Evolutionary conservation across 2,888 invertebrate genomes (phyloP).

Genomic region (Lepidochrysops patricia): DNA sequence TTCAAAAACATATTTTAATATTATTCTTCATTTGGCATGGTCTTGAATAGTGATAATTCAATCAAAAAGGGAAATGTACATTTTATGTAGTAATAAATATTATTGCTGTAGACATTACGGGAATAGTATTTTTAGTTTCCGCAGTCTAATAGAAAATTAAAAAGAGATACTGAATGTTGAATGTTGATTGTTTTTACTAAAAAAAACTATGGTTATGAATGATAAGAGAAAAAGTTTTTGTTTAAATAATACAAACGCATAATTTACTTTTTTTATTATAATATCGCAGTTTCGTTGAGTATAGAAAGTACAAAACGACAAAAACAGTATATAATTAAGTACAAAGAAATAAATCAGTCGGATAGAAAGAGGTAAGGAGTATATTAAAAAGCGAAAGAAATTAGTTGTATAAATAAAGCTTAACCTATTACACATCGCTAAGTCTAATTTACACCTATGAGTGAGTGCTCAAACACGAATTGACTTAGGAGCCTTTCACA

Average conservation of each 20-base stretch:
- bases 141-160: too few relatives aligned
- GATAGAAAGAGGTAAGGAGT: slow-evolving; percentile 24
- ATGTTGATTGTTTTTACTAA: too few relatives aligned
- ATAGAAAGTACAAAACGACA: slow-evolving; percentile 38
- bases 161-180: too few relatives aligned
- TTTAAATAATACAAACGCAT: neutral
- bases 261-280: slow-evolving; percentile 30
- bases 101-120: too few relatives aligned
- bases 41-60: too few relatives aligned
- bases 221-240: neutral
- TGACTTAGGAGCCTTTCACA: neutral
- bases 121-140: too few relatives aligned
- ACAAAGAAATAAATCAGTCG: slow-evolving; percentile 55
- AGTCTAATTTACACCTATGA: neutral
- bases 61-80: too few relatives aligned
- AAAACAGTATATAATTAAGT: slow-evolving; percentile 56
- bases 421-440: neutral
- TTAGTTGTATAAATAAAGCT: slow-evolving; percentile 7
- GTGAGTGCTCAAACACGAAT: neutral
- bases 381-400: neutral
- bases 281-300: slow-evolving; percentile 30
- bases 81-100: too few relatives aligned
- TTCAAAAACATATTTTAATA: too few relatives aligned
- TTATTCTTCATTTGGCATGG: too few relatives aligned
- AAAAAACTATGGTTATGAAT: too few relatives aligned